Evolutionary conservation across 1,140 invertebrate genomes (phyloP).

Genomic region (Orius insidiosus): DNA sequence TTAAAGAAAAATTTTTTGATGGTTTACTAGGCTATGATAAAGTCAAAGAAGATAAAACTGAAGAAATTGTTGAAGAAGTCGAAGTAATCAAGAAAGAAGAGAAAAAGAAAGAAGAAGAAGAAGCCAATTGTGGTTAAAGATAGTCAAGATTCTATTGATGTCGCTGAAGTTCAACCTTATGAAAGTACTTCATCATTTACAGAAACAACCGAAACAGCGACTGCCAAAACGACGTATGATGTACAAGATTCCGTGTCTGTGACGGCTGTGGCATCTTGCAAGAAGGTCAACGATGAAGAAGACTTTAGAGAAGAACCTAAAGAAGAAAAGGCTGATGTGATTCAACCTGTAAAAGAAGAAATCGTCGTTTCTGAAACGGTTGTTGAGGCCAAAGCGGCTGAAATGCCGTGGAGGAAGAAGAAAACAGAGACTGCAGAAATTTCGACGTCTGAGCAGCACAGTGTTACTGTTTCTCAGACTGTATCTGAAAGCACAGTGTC

Average conservation of each 20-base stretch:
- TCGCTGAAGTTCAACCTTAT: slow-evolving; percentile 31
- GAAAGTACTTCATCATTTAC: slow-evolving; percentile 26
- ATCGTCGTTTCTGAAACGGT: slow-evolving; percentile 28
- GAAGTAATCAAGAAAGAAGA: slow-evolving; percentile 30
- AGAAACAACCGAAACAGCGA: slow-evolving; percentile 19
- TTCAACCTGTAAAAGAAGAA: slow-evolving; percentile 22
- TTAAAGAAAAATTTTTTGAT: background rate
- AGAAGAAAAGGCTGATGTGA: slow-evolving; percentile 20
- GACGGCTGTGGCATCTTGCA: slow-evolving; percentile 39
- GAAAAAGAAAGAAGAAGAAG: slow-evolving; percentile 30
- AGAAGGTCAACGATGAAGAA: slow-evolving; percentile 37
- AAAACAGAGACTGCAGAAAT: slow-evolving; percentile 10
- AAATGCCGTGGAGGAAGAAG: slow-evolving; percentile 9
- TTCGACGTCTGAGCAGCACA: slow-evolving; percentile 5
- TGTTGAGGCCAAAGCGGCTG: slow-evolving; percentile 21
- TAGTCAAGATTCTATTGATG: slow-evolving; percentile 26
- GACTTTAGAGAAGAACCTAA: slow-evolving; percentile 23
- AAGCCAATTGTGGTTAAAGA: slow-evolving; percentile 20
- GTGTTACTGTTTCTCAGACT: slow-evolving; percentile 13
- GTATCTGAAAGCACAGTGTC: slow-evolving; percentile 14
- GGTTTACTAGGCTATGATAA: background rate
- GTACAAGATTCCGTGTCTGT: slow-evolving; percentile 37
- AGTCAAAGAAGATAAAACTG: slow-evolving; percentile 10
- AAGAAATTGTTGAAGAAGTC: slow-evolving; percentile 25
- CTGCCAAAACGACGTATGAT: slow-evolving; percentile 16